Conservation (phyloP, 1,140 invertebrate genomes). For the Coelopa frigida region DNA sequence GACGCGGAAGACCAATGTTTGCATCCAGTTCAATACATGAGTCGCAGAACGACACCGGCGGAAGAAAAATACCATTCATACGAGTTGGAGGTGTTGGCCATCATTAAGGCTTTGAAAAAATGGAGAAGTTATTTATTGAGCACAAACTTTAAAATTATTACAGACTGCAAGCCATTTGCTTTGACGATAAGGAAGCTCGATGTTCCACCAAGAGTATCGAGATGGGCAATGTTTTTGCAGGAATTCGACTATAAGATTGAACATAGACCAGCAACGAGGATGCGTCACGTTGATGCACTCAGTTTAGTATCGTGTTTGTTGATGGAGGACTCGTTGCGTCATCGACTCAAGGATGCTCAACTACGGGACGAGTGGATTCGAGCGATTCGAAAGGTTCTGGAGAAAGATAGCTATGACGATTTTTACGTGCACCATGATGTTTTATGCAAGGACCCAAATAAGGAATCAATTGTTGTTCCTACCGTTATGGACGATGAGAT, state of each 20-base stretch:
- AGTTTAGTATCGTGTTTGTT: not conserved
- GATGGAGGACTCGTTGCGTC: not conserved
- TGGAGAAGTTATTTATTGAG: slow-evolving; percentile 16
- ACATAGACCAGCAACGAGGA: slow-evolving; percentile 16
- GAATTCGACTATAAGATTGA: slow-evolving; percentile 21
- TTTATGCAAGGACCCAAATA: no score
- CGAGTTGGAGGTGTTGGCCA: slow-evolving; percentile 24
- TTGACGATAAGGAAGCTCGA: slow-evolving; percentile 21
- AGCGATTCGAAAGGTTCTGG: not conserved
- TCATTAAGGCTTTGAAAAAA: slow-evolving; percentile 20
- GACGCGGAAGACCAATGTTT: slow-evolving; percentile 26
- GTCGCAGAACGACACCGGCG: slow-evolving; percentile 16
- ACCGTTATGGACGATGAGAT: slow-evolving; percentile 27
- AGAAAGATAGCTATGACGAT: not conserved
- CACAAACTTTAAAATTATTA: slow-evolving; percentile 6
- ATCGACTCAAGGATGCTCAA: slow-evolving; percentile 2
- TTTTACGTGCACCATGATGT: not conserved
- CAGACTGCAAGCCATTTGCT: slow-evolving; percentile 31
- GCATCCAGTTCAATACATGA: slow-evolving; percentile 27
- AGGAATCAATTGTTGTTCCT: slow-evolving; percentile 24
- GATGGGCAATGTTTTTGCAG: slow-evolving; percentile 21
- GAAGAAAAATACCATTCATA: slow-evolving; percentile 26
- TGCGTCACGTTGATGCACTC: slow-evolving; percentile 23
- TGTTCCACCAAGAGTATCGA: slow-evolving; percentile 1
- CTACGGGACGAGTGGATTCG: not conserved